Conservation (phyloP, 35 echinoderm and acorn worm species). For the Patiria miniata region DNA sequence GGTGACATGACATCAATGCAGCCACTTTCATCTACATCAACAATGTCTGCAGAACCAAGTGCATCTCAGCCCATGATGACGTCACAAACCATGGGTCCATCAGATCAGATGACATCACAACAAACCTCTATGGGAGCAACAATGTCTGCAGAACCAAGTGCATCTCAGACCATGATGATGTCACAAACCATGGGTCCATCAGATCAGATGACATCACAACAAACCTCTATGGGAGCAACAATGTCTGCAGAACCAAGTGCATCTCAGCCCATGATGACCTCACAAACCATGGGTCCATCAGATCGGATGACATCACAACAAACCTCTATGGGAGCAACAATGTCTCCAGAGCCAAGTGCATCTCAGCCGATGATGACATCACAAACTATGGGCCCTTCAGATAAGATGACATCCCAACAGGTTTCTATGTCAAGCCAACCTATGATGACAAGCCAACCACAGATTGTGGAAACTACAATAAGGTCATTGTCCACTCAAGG, state of each 20-base stretch:
- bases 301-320: neutral
- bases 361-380: neutral
- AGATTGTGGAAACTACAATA: neutral
- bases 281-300: neutral
- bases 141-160: neutral
- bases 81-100: neutral
- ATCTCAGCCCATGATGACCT: neutral
- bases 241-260: neutral
- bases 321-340: neutral
- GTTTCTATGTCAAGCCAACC: neutral
- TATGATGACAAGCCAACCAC: neutral
- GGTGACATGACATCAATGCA: neutral
- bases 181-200: neutral
- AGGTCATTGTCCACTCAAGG: neutral
- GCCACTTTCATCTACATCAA: neutral
- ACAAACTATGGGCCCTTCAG: neutral
- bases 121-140: neutral
- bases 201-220: neutral
- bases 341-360: neutral
- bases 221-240: neutral
- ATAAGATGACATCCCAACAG: neutral
- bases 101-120: neutral
- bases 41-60: neutral
- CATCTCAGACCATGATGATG: neutral
- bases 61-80: neutral